These are phyloP conservation scores for Callocephalon fimbriatum DNA, from an alignment of 2,113 vertebrate species.

Conservation along the genomic window DNA sequence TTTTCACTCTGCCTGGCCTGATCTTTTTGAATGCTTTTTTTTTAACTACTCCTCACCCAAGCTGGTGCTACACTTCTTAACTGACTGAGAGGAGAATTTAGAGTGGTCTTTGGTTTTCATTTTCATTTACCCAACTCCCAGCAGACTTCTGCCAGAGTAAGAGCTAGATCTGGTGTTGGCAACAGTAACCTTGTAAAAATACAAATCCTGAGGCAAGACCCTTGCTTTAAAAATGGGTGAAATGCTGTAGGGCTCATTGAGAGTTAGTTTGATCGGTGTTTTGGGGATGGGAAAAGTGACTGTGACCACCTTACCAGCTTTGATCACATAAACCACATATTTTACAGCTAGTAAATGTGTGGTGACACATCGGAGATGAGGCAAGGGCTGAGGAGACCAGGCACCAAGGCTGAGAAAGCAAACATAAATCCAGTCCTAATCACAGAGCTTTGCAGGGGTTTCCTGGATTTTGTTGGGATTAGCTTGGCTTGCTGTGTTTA, in stretches of 20 bases:
- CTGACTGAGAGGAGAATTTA: constrained; percentile 40
- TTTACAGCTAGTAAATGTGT: neutral
- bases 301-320: neutral
- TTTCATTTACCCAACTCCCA: constrained; percentile 16
- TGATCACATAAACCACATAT: neutral
- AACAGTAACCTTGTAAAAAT: neutral
- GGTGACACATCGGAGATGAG: neutral
- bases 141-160: constrained; percentile 45
- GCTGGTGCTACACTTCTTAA: constrained; percentile 64
- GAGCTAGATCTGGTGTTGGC: neutral
- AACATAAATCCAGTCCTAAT: neutral
- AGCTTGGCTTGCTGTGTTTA: constrained; percentile 59
- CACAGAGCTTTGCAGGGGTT: constrained; percentile 4
- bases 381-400: constrained; percentile 24
- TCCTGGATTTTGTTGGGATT: constrained; percentile 32
- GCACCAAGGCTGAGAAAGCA: constrained; percentile 14
- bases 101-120: constrained; percentile 40
- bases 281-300: constrained; percentile 22
- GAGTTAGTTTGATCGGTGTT: neutral
- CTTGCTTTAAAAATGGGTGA: neutral
- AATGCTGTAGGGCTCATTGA: neutral
- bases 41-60: constrained; percentile 53
- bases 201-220: neutral
- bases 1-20: constrained; percentile 52
- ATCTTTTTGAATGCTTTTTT: constrained; percentile 50